Evolutionary conservation across 2,888 invertebrate species (phyloP).

Genomic region (Ectobius pallidus): DNA sequence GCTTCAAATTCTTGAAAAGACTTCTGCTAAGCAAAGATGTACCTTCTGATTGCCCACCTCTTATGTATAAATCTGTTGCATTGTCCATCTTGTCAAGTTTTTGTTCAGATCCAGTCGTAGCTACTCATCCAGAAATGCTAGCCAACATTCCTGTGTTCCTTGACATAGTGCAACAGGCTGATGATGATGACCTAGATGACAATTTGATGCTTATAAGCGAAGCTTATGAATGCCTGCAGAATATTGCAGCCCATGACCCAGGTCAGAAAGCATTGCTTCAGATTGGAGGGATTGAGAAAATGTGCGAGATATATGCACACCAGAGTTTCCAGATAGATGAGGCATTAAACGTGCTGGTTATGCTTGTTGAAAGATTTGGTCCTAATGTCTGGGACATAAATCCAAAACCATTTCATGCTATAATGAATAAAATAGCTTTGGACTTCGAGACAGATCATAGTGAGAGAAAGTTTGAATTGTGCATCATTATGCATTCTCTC

Average conservation of each 20-base stretch:
- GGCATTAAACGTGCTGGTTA: conserved; percentile 80
- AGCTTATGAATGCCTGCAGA: conserved; percentile 82
- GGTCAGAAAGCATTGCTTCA: conserved; percentile 81
- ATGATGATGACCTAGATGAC: conserved; percentile 84
- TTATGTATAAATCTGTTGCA: conserved; percentile 90
- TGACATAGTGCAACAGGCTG: conserved; percentile 82
- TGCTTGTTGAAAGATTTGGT: conserved; percentile 74
- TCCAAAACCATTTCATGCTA: conserved; percentile 78
- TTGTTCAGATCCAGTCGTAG: conserved; percentile 79
- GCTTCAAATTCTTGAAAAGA: conserved; percentile 83
- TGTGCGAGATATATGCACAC: conserved; percentile 85
- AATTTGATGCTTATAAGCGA: conserved; percentile 86
- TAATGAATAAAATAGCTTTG: conserved; percentile 81
- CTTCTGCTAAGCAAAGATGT: conserved; percentile 76
- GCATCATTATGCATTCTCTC: conserved; percentile 76
- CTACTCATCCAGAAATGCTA: conserved; percentile 82
- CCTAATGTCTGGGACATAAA: conserved; percentile 77
- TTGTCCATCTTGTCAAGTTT: conserved; percentile 86
- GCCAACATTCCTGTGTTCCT: conserved; percentile 82
- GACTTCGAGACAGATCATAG: conserved; percentile 90
- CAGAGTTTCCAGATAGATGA: conserved; percentile 91
- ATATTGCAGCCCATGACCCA: conserved; percentile 76
- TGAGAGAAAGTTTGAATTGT: conserved; percentile 88
- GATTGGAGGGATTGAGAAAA: conserved; percentile 77
- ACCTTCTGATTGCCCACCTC: conserved; percentile 86